phyloP scores from a whole-genome alignment of 2,113 vertebrate species.

The Bungarus multicinctus region DNA sequence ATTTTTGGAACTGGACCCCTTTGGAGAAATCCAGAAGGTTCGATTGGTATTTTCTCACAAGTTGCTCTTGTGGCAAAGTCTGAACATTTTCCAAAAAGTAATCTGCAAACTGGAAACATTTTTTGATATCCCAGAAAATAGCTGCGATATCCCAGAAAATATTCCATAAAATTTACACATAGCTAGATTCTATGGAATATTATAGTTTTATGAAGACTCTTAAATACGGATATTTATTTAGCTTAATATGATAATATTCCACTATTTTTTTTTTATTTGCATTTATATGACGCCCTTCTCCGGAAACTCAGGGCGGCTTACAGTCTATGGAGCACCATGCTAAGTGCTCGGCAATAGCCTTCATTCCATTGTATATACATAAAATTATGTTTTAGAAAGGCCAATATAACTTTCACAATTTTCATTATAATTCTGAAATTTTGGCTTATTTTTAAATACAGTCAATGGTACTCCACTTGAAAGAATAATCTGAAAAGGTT shows the following conservation, averaged over 20 bases:
- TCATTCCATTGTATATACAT: too few species aligned
- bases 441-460: neutral
- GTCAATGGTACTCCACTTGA: neutral
- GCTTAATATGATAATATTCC: neutral
- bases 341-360: too few species aligned
- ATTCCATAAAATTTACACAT: neutral
- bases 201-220: conserved; percentile 13
- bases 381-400: neutral
- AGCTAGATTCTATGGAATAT: conserved; percentile 37
- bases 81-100: neutral
- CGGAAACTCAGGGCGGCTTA: too few species aligned
- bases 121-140: neutral
- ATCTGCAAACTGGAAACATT: neutral
- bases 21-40: neutral
- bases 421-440: neutral
- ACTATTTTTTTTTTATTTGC: too few species aligned
- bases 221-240: conserved; percentile 22
- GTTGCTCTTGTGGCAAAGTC: neutral
- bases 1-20: neutral
- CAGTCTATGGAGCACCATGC: too few species aligned
- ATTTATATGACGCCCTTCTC: too few species aligned
- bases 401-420: neutral
- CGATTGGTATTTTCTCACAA: neutral
- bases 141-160: neutral
- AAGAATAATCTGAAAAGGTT: neutral